phyloP scores from a whole-genome alignment of 1,140 invertebrate species.

The Ips typographus region DNA sequence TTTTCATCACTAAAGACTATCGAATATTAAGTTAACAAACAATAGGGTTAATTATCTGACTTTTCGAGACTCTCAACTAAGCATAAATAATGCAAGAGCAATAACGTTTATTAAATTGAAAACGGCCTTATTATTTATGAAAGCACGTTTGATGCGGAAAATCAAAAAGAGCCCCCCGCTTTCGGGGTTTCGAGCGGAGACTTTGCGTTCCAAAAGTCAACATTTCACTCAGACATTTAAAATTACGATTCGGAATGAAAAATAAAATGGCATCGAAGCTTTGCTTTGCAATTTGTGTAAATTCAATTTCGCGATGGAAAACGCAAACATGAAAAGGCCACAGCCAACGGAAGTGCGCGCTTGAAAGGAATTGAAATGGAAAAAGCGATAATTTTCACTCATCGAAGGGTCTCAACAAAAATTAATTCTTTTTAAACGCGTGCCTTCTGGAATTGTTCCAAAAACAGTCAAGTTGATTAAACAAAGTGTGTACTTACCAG shows the following conservation, averaged over 20 bases:
- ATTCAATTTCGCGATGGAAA: constrained; percentile 8
- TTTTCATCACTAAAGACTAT: neutral
- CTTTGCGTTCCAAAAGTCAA: constrained; percentile 2
- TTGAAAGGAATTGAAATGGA: constrained; percentile 11
- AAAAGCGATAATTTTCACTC: constrained; percentile 10
- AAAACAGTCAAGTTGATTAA: no score
- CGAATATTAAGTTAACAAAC: neutral
- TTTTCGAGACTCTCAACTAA: no score
- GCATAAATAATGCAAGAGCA: neutral
- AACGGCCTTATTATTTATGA: neutral
- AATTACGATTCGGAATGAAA: constrained; percentile 8
- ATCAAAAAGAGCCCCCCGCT: neutral
- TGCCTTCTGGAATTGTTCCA: neutral
- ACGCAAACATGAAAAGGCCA: constrained; percentile 12
- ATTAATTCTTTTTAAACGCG: neutral
- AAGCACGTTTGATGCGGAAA: neutral
- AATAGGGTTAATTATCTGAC: no score
- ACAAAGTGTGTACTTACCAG: constrained; percentile 39
- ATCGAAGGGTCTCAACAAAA: neutral
- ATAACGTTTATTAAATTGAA: constrained; percentile 6
- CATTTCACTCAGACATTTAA: constrained; percentile 9
- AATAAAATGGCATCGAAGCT: constrained; percentile 2
- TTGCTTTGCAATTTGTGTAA: neutral
- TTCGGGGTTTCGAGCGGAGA: neutral
- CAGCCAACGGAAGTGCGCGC: neutral